Conservation (phyloP, 2,888 invertebrate genomes). For the Melitaea athalia region DNA sequence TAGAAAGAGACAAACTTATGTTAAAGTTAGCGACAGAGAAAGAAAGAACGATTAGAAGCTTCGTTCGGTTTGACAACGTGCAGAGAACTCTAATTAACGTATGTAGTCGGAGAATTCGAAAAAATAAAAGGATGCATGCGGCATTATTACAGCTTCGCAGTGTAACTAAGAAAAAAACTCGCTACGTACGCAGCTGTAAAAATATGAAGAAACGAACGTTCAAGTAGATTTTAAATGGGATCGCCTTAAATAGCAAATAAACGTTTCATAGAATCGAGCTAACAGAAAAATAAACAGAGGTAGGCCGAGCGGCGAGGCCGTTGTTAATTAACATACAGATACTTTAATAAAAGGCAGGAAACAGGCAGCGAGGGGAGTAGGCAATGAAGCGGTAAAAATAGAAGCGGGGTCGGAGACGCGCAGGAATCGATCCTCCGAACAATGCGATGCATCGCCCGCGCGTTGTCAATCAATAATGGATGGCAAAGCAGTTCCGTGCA, state of each 20-base stretch:
- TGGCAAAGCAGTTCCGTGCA: slow-evolving; percentile 41
- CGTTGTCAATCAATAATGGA: slow-evolving; percentile 73
- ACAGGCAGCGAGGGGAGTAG: slow-evolving; percentile 77
- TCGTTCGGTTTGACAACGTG: slow-evolving; percentile 70
- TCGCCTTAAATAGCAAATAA: slow-evolving; percentile 59
- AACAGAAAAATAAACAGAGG: slow-evolving; percentile 75
- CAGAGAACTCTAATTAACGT: slow-evolving; percentile 75
- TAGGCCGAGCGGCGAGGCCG: slow-evolving; percentile 66
- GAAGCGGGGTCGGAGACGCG: slow-evolving; percentile 73
- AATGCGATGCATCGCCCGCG: slow-evolving; percentile 63
- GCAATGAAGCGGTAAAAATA: slow-evolving; percentile 83
- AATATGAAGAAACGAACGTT: slow-evolving; percentile 36
- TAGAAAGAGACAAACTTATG: slow-evolving; percentile 69
- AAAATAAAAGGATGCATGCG: slow-evolving; percentile 63
- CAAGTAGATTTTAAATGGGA: slow-evolving; percentile 44
- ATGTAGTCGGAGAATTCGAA: slow-evolving; percentile 72
- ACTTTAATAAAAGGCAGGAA: slow-evolving; percentile 82
- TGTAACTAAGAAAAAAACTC: slow-evolving; percentile 43
- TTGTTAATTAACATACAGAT: slow-evolving; percentile 82
- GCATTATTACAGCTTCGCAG: slow-evolving; percentile 46
- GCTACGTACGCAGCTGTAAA: slow-evolving; percentile 49
- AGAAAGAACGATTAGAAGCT: slow-evolving; percentile 60
- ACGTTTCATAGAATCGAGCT: slow-evolving; percentile 62
- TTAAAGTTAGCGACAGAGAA: slow-evolving; percentile 58
- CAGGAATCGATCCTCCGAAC: slow-evolving; percentile 74